Evolutionary conservation across 1,140 invertebrate genomes (phyloP).

Genomic region (Cardiocondyla obscurior): DNA sequence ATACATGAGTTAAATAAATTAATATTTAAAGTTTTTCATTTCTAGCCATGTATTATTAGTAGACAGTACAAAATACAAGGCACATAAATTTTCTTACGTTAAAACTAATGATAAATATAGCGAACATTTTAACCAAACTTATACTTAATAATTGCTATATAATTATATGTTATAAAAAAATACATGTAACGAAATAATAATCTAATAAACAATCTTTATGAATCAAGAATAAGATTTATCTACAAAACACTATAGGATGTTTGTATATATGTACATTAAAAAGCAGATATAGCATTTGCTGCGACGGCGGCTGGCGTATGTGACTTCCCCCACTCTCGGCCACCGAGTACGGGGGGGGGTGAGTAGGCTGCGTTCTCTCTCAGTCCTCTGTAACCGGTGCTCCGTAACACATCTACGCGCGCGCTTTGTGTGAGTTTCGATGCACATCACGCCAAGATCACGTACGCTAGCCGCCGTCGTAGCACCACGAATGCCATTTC

Average conservation of each 20-base stretch:
- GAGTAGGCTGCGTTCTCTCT: no score
- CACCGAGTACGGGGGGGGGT: no score
- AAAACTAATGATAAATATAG: conserved; percentile 64
- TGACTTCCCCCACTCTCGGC: no score
- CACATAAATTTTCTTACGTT: conserved; percentile 71
- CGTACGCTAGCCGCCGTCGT: no score
- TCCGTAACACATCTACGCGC: no score
- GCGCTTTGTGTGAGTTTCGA: no score
- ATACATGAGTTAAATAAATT: conserved; percentile 76
- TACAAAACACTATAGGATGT: conserved; percentile 63
- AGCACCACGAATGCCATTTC: no score
- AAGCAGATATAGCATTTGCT: no score
- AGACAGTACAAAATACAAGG: conserved; percentile 68
- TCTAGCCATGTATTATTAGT: conserved; percentile 57
- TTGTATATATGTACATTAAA: conserved; percentile 59
- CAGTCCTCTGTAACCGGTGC: no score
- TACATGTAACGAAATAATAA: conserved; percentile 57
- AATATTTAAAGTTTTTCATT: conserved; percentile 67
- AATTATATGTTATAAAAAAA: conserved; percentile 66
- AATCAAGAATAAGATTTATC: conserved; percentile 68
- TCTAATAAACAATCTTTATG: conserved; percentile 63
- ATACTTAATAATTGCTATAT: conserved; percentile 44
- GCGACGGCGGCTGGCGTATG: no score
- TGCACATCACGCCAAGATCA: no score
- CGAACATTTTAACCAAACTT: conserved; percentile 56